Conservation (phyloP, 1,140 invertebrate genomes). For the Luehdorfia chinensis region DNA sequence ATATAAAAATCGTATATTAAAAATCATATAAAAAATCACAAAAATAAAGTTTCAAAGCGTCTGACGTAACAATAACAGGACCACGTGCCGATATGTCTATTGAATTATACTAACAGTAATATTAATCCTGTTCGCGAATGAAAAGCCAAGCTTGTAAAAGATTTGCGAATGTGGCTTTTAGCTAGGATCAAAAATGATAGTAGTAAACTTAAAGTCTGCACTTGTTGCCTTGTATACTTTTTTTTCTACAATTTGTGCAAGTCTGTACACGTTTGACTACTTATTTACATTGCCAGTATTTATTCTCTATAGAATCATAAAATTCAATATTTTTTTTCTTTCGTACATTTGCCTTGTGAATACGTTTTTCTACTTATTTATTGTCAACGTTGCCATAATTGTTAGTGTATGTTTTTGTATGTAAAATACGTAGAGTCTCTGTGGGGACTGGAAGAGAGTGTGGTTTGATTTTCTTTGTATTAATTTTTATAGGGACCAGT, state of each 20-base stretch:
- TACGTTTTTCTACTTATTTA: conserved; percentile 66
- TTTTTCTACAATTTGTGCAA: conserved; percentile 56
- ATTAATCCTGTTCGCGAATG: conserved; percentile 70
- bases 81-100: conserved; percentile 49
- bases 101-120: conserved; percentile 57
- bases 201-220: conserved; percentile 75
- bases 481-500: conserved; percentile 73
- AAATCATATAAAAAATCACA: conserved; percentile 17
- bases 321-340: conserved; percentile 33
- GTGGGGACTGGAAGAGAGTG: conserved; percentile 48
- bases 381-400: conserved; percentile 76
- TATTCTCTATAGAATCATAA: conserved; percentile 33
- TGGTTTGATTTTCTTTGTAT: conserved; percentile 65
- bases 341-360: conserved; percentile 55
- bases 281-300: conserved; percentile 63
- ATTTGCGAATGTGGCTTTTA: conserved; percentile 68
- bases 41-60: conserved; percentile 27
- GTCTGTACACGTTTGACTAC: conserved; percentile 42
- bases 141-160: conserved; percentile 65
- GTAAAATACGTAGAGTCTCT: conserved; percentile 70
- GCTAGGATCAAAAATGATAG: conserved; percentile 60
- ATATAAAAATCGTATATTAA: conserved; percentile 23
- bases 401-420: conserved; percentile 67
- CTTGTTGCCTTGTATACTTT: conserved; percentile 74
- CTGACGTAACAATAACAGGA: too few relatives aligned